phyloP scores from a whole-genome alignment of 1,140 invertebrate genomes.

The Tetragonula clypearis region DNA sequence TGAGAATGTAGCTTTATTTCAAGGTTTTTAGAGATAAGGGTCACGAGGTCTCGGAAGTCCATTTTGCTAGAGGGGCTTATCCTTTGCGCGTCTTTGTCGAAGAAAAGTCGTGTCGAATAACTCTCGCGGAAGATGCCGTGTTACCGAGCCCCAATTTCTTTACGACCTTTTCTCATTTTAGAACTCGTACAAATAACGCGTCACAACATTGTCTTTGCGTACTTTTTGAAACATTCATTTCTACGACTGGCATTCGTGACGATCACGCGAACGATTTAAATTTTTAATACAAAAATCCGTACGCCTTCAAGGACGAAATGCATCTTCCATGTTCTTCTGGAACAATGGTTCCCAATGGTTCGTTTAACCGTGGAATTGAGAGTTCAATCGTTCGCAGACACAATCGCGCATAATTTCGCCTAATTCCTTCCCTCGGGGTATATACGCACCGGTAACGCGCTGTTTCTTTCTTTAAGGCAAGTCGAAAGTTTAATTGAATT shows the following conservation, averaged over 20 bases:
- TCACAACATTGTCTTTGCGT: no score
- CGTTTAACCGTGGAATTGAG: not conserved
- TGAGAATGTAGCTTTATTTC: not conserved
- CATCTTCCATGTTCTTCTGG: not conserved
- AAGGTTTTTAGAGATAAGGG: not conserved
- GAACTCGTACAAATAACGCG: not conserved
- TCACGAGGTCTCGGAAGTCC: conserved; percentile 2
- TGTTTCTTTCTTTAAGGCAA: conserved; percentile 16
- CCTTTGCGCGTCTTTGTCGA: not conserved
- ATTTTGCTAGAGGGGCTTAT: not conserved
- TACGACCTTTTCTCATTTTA: not conserved
- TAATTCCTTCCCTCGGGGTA: not conserved
- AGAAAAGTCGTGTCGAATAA: not conserved
- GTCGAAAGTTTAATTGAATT: conserved; percentile 42
- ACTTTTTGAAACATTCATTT: no score
- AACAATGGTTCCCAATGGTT: not conserved
- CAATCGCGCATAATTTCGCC: not conserved
- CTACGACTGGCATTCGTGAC: no score
- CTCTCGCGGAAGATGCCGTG: not conserved
- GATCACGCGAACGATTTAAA: no score
- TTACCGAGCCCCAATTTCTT: not conserved
- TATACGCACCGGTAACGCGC: not conserved
- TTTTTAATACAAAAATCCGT: no score
- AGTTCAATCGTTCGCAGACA: not conserved
- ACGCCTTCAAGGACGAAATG: no score